Evolutionary conservation across 2,113 vertebrate genomes (phyloP).

Genomic region (Chinchilla lanigera): DNA sequence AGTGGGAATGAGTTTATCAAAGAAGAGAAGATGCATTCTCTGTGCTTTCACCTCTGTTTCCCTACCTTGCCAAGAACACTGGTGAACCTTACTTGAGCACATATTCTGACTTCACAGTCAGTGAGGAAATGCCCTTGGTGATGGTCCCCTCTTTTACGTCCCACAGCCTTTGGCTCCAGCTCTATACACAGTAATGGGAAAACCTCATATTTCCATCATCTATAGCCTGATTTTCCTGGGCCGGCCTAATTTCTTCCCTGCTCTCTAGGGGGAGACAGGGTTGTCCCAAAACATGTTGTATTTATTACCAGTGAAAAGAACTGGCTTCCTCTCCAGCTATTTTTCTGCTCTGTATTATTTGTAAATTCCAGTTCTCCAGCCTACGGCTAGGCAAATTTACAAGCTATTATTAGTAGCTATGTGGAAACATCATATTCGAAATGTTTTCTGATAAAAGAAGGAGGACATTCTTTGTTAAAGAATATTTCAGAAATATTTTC

Average conservation of each 20-base stretch:
- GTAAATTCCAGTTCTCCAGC: constrained; percentile 39
- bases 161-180: not conserved
- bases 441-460: constrained; percentile 60
- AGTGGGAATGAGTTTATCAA: not conserved
- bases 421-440: constrained; percentile 62
- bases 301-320: constrained; percentile 46
- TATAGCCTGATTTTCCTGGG: not conserved
- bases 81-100: not conserved
- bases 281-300: not conserved
- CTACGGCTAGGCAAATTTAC: constrained; percentile 37
- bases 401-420: constrained; percentile 56
- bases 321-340: constrained; percentile 30
- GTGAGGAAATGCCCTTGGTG: not conserved
- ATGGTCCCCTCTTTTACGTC: not conserved
- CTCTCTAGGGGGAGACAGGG: not conserved
- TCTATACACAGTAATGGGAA: not conserved
- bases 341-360: constrained; percentile 59
- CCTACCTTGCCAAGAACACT: not conserved
- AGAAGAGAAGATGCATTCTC: not conserved
- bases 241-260: constrained; percentile 1
- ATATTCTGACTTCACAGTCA: not conserved
- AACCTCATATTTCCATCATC: not conserved
- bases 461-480: constrained; percentile 47
- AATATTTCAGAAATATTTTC: constrained; percentile 32
- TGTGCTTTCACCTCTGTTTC: not conserved